phyloP scores from a whole-genome alignment of 2,888 invertebrate species.

The Congeria kusceri region DNA sequence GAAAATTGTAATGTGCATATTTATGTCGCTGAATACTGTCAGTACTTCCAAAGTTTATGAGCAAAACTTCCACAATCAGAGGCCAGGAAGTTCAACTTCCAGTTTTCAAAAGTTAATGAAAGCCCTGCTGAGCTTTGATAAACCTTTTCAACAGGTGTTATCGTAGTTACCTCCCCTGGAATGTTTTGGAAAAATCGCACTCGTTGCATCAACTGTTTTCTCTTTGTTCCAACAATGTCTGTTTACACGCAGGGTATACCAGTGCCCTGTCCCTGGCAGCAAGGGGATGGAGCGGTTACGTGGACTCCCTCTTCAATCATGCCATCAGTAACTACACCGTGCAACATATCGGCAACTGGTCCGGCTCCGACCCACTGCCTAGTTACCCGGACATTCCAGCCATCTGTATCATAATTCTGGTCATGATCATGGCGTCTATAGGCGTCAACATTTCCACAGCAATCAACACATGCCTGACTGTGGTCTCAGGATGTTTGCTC shows the following conservation, averaged over 20 bases:
- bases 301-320: conserved; percentile 79
- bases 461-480: conserved; percentile 83
- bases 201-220: no score
- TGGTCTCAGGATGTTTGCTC: conserved; percentile 83
- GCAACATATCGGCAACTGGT: conserved; percentile 49
- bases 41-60: no score
- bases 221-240: conserved; percentile 89
- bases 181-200: no score
- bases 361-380: conserved; percentile 70
- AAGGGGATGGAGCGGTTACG: conserved; percentile 86
- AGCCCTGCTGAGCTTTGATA: no score
- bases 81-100: no score
- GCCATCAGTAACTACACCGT: conserved; percentile 71
- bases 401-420: conserved; percentile 86
- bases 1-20: no score
- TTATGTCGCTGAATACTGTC: no score
- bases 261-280: conserved; percentile 68
- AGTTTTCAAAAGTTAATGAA: no score
- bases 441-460: conserved; percentile 84
- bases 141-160: no score
- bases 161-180: no score
- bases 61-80: no score
- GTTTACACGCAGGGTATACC: conserved; percentile 52
- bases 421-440: conserved; percentile 73
- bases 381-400: conserved; percentile 85